A percentile compares a stretch with the other conserved stretches of the same genome.
These are phyloP conservation scores for Drosophila murphyi DNA, from an alignment of 1,140 invertebrate genomes.

Conservation along the genomic window DNA sequence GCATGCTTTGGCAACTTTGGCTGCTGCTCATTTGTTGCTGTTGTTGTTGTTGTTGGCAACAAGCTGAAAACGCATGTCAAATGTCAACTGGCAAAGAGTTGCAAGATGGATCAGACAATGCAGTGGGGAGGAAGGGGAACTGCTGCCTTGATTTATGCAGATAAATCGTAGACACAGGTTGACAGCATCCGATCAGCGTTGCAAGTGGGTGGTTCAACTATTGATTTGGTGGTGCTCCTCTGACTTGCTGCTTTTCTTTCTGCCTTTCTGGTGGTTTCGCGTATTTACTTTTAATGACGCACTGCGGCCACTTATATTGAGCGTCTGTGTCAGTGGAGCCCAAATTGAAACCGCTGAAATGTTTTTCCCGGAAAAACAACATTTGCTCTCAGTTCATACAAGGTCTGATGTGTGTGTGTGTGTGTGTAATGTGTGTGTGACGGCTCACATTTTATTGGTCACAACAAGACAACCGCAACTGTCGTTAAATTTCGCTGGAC, in stretches of 20 bases:
- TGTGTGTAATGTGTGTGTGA: slow-evolving; percentile 35
- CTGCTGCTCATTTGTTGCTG: slow-evolving; percentile 52
- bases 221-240: background rate
- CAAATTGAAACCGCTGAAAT: slow-evolving; percentile 9
- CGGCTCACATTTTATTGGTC: slow-evolving; percentile 68
- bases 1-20: slow-evolving; percentile 21
- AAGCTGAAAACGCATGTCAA: slow-evolving; percentile 67
- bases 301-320: too few relatives aligned
- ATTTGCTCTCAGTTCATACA: slow-evolving; percentile 42
- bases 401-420: slow-evolving; percentile 9
- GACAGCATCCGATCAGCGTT: slow-evolving; percentile 42
- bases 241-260: slow-evolving; percentile 23
- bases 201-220: slow-evolving; percentile 28
- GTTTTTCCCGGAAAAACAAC: slow-evolving; percentile 65
- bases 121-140: background rate
- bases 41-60: background rate
- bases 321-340: too few relatives aligned
- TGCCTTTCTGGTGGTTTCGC: slow-evolving; percentile 32
- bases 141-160: slow-evolving; percentile 40
- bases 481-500: slow-evolving; percentile 67
- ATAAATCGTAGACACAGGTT: slow-evolving; percentile 57
- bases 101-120: background rate
- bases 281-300: slow-evolving; percentile 71
- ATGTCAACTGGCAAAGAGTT: slow-evolving; percentile 51
- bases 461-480: slow-evolving; percentile 46